These are phyloP conservation scores for Hippopotamus amphibius DNA, from an alignment of 2,113 vertebrate species.

Conservation along the genomic window DNA sequence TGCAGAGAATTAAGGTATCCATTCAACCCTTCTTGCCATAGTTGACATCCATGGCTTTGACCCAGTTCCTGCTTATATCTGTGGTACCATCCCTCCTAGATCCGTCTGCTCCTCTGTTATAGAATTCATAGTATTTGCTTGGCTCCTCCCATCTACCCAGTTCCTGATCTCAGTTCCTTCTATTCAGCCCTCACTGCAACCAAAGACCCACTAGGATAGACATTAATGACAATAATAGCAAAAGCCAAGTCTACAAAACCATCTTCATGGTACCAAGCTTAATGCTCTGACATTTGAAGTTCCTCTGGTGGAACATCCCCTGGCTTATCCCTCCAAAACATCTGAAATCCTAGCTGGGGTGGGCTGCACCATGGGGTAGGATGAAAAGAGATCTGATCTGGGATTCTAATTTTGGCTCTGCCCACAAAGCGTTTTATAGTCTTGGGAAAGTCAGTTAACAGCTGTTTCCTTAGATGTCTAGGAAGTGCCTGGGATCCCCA, in stretches of 20 bases:
- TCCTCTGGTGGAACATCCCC: background rate
- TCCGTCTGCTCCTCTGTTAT: background rate
- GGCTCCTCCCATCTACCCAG: background rate
- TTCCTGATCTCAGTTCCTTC: background rate
- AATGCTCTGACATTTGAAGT: background rate
- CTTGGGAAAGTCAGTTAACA: background rate
- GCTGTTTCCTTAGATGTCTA: background rate
- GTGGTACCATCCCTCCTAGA: background rate
- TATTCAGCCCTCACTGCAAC: background rate
- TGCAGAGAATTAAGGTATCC: background rate
- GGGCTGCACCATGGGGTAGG: background rate
- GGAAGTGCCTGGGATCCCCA: background rate
- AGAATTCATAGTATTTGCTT: background rate
- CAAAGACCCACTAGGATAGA: background rate
- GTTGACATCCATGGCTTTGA: background rate
- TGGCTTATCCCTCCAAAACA: background rate
- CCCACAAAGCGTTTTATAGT: background rate
- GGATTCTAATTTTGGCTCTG: background rate
- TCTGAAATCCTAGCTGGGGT: background rate
- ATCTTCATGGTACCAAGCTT: no score
- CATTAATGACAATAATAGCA: background rate
- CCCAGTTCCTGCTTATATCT: background rate
- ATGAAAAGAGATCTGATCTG: background rate
- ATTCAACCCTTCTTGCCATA: background rate
- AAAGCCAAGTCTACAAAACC: background rate